Percentiles rank a stretch among this genome's conserved stretches.
These are phyloP conservation scores for Hipparchia semele DNA, from an alignment of 2,888 invertebrate genomes.

Conservation along the genomic window DNA sequence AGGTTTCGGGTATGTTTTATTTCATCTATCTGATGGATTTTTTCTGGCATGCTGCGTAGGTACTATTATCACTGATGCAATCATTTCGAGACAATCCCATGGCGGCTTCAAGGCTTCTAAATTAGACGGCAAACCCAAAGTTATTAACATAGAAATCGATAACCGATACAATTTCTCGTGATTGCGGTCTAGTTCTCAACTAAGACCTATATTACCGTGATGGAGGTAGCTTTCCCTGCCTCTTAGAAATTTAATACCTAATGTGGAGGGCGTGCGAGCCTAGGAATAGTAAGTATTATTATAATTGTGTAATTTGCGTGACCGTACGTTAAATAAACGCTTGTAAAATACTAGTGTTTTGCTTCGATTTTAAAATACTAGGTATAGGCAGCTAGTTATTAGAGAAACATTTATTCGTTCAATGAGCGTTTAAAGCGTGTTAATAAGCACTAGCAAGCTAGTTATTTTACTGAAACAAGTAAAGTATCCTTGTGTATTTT, in stretches of 20 bases:
- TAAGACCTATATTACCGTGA: conserved; percentile 51
- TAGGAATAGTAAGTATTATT: conserved; percentile 10
- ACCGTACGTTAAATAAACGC: neutral
- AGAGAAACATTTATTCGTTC: too few relatives aligned
- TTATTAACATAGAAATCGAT: conserved; percentile 63
- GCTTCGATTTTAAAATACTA: conserved; percentile 1
- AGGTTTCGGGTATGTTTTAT: too few relatives aligned
- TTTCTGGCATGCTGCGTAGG: too few relatives aligned
- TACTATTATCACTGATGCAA: too few relatives aligned
- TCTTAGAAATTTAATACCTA: conserved; percentile 47
- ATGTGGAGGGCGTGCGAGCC: conserved; percentile 39
- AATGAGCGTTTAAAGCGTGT: too few relatives aligned
- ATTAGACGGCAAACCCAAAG: conserved; percentile 37
- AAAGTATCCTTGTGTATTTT: too few relatives aligned
- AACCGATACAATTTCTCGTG: conserved; percentile 54
- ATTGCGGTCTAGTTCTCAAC: conserved; percentile 52
- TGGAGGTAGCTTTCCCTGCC: conserved; percentile 52
- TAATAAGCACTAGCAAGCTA: too few relatives aligned
- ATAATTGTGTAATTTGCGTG: conserved; percentile 20
- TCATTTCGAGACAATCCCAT: too few relatives aligned
- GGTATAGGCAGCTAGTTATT: neutral
- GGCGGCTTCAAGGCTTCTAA: neutral
- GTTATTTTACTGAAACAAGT: too few relatives aligned
- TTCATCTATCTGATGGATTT: too few relatives aligned
- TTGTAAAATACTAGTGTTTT: neutral